Conservation (phyloP, 30 jellyfish, hydroid and myxozoan species). For the Cassiopea andromeda region DNA sequence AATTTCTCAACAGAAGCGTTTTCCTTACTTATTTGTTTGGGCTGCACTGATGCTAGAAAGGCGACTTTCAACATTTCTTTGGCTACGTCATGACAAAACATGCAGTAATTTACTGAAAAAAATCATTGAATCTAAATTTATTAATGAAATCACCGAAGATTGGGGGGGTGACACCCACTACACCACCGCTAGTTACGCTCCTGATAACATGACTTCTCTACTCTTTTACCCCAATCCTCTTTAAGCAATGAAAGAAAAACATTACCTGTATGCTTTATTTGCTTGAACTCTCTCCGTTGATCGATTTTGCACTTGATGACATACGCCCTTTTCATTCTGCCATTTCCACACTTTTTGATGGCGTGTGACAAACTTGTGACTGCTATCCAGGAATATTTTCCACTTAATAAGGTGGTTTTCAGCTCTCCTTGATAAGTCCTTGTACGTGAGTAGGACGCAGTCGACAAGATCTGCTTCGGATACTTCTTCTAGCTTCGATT, state of each 20-base stretch:
- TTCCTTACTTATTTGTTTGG: no score
- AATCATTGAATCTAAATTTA: no score
- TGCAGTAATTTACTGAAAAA: no score
- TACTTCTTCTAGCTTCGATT: conserved; percentile 17
- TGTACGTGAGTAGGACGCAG: conserved; percentile 63
- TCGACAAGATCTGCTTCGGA: conserved; percentile 50
- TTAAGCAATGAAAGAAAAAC: background rate
- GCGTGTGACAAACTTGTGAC: conserved; percentile 47
- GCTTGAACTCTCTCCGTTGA: conserved; percentile 52
- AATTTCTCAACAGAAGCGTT: no score
- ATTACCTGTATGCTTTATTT: conserved; percentile 55
- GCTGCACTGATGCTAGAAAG: no score
- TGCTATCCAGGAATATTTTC: conserved; percentile 55
- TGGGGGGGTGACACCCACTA: no score
- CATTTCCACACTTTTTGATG: conserved; percentile 69
- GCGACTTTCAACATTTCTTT: no score
- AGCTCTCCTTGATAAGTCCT: conserved; percentile 37
- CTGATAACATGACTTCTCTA: no score
- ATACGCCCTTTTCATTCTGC: conserved; percentile 65
- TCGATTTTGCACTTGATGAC: conserved; percentile 51
- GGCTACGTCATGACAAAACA: no score
- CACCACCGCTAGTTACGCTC: no score
- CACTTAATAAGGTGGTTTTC: conserved; percentile 47
- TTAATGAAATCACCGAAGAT: no score
- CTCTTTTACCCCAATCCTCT: background rate